phyloP scores from a whole-genome alignment of 1,140 invertebrate species.

The Philotrypesis tridentata region DNA sequence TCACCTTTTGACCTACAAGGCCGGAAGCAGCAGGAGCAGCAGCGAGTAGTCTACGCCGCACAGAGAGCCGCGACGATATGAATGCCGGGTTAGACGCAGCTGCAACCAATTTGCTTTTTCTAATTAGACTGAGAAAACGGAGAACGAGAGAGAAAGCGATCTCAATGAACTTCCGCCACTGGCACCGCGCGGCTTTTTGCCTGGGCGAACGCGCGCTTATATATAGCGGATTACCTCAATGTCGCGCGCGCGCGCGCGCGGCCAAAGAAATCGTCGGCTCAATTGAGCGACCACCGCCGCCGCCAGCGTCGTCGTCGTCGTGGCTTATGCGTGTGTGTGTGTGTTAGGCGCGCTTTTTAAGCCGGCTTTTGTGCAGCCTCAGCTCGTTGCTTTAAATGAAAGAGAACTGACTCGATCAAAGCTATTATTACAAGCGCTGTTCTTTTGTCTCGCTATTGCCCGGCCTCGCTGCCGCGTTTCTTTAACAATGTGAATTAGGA shows the following conservation, averaged over 20 bases:
- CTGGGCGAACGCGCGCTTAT: neutral
- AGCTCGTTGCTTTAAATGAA: neutral
- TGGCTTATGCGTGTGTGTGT: neutral
- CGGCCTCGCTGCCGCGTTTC: neutral
- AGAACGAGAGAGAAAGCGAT: neutral
- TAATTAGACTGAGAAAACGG: constrained; percentile 8
- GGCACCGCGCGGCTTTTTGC: neutral
- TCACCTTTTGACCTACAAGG: constrained; percentile 63
- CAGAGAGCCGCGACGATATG: constrained; percentile 14
- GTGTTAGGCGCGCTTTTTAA: neutral
- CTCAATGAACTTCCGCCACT: neutral
- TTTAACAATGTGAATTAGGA: neutral
- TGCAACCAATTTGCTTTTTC: constrained; percentile 45
- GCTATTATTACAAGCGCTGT: neutral
- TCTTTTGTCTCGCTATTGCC: constrained; percentile 4
- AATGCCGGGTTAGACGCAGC: constrained; percentile 9
- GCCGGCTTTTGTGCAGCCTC: neutral
- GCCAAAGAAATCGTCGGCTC: neutral
- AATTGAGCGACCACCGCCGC: neutral
- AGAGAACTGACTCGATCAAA: neutral
- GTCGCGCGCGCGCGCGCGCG: too few relatives aligned
- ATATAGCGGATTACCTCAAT: constrained; percentile 5
- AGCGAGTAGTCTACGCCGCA: too few relatives aligned
- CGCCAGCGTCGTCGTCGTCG: neutral
- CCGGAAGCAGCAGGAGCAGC: neutral